A percentile compares a stretch with the other conserved stretches of the same genome.
Evolutionary conservation across 2,888 invertebrate species (phyloP).

Genomic region (Cosmorhoe ocellata): DNA sequence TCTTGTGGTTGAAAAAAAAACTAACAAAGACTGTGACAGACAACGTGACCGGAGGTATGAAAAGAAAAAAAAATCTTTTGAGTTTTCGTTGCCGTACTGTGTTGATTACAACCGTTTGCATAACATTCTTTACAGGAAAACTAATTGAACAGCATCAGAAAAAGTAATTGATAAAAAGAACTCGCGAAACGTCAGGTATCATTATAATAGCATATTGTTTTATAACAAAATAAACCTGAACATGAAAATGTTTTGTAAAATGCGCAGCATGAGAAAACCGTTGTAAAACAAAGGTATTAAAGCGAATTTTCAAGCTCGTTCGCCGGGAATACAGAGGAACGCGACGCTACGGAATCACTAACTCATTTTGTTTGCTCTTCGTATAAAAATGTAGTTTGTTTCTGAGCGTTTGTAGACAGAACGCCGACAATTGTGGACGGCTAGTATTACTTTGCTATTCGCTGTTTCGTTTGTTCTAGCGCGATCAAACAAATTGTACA

Average conservation of each 20-base stretch:
- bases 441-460: slow-evolving; percentile 54
- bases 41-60: slow-evolving; percentile 28
- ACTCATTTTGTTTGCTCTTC: slow-evolving; percentile 75
- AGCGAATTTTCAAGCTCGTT: slow-evolving; percentile 75
- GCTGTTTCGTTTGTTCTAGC: slow-evolving; percentile 46
- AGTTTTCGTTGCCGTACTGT: slow-evolving; percentile 15
- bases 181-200: too few relatives aligned
- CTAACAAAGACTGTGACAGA: slow-evolving; percentile 24
- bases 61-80: slow-evolving; percentile 30
- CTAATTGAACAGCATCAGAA: too few relatives aligned
- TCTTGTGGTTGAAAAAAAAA: slow-evolving; percentile 16
- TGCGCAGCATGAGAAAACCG: slow-evolving; percentile 69
- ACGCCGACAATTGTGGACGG: slow-evolving; percentile 48
- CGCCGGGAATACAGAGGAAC: slow-evolving; percentile 64
- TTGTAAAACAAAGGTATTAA: slow-evolving; percentile 79
- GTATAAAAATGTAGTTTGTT: slow-evolving; percentile 78
- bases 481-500: slow-evolving; percentile 47
- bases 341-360: slow-evolving; percentile 70
- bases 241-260: slow-evolving; percentile 54
- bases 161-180: too few relatives aligned
- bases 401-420: slow-evolving; percentile 61
- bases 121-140: slow-evolving; percentile 10
- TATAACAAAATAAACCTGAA: slow-evolving; percentile 56
- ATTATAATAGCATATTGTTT: slow-evolving; percentile 23
- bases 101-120: slow-evolving; percentile 17